A percentile compares a stretch with the other conserved stretches of the same genome.
phyloP scores from a whole-genome alignment of 2,797 vertebrate genomes.

The Mionectes olivaceus region DNA sequence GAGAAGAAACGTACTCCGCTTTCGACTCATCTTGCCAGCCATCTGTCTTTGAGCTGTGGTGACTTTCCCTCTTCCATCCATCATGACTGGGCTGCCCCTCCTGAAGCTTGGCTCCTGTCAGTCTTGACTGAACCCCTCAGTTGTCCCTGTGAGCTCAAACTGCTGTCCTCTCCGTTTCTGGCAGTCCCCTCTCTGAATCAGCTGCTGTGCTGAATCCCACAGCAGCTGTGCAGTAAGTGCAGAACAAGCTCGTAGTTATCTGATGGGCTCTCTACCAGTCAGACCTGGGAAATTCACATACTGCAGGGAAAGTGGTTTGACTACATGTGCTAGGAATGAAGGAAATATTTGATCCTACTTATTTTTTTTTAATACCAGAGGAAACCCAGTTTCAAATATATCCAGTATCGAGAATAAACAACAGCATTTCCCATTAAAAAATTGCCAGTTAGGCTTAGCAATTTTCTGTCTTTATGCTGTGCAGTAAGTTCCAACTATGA shows the following conservation, averaged over 20 bases:
- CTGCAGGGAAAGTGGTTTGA: not conserved
- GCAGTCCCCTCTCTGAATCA: not conserved
- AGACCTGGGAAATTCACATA: not conserved
- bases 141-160: not conserved
- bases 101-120: not conserved
- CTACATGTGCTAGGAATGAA: not conserved
- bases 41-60: not conserved
- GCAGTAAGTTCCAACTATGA: not conserved
- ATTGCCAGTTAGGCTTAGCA: not conserved
- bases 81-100: not conserved
- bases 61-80: not conserved
- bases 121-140: not conserved
- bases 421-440: not conserved
- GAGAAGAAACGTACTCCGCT: not conserved
- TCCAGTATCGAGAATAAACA: not conserved
- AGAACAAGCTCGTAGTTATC: not conserved
- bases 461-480: not conserved
- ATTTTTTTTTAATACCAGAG: not conserved
- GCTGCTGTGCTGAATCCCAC: not conserved
- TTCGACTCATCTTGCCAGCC: not conserved
- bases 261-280: not conserved
- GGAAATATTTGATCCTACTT: not conserved
- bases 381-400: not conserved
- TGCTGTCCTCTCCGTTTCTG: not conserved
- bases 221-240: fast-evolving